A percentile compares a stretch with the other conserved stretches of the same genome.
Evolutionary conservation across 2,113 vertebrate genomes (phyloP).

Genomic region (Phaetusa simplex): DNA sequence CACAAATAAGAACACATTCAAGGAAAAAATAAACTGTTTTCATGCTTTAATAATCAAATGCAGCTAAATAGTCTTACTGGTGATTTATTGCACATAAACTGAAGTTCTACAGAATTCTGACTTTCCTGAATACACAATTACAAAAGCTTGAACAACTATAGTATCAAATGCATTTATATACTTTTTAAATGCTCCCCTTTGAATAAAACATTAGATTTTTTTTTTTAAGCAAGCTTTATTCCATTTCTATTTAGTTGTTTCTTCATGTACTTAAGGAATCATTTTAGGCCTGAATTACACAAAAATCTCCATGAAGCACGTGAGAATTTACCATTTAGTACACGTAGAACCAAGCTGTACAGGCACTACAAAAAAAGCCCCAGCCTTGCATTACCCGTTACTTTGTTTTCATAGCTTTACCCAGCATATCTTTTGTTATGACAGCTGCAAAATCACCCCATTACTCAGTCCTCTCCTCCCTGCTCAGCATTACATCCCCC

Average conservation of each 20-base stretch:
- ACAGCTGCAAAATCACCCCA: conserved; percentile 31
- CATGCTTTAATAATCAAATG: neutral
- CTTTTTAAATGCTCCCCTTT: neutral
- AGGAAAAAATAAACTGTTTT: neutral
- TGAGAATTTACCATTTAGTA: neutral
- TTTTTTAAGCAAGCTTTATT: neutral
- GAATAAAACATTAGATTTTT: neutral
- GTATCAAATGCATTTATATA: neutral
- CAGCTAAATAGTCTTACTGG: neutral
- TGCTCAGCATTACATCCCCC: neutral
- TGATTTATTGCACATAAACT: neutral
- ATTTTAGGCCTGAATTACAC: neutral
- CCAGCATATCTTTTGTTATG: conserved; percentile 16
- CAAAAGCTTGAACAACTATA: neutral
- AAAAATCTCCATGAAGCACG: neutral
- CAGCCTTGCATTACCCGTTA: neutral
- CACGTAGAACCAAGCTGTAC: accelerated
- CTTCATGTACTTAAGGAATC: neutral
- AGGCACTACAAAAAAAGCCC: neutral
- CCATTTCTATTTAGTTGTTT: neutral
- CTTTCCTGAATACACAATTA: neutral
- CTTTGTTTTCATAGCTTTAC: neutral
- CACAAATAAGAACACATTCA: neutral
- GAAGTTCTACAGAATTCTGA: neutral
- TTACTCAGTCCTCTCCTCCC: conserved; percentile 24